Base-by-base conservation (phyloP, 2,888 invertebrate genomes). In the Eupithecia dodoneata region DNA sequence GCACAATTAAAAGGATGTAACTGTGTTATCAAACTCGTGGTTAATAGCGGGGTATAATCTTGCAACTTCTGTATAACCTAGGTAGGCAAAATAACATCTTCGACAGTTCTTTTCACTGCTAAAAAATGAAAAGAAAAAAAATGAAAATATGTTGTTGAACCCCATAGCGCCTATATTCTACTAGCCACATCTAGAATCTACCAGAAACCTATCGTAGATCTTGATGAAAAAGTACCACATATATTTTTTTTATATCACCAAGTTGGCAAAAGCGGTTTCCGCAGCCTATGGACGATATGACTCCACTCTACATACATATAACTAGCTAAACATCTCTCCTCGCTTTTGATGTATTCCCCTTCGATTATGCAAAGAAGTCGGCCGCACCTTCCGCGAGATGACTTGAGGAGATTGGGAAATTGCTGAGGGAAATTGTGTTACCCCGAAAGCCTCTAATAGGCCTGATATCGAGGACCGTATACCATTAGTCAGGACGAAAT, bases 291-390 rank as follows among this genome's bases (percentile, higher is more conserved):
- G n/a, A n/a, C n/a, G n/a, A n/a, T n/a, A n/a, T n/a, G n/a, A n/a
- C 13, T 13, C 59, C 4, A 13, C 66, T 66, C 15, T 42, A 4
- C 15, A 55, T 45, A 18, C 41, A 30, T 47, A n/a, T 47, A 47
- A 30, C 47, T 70, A 9, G 18, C 7, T 12, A 12, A 12, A 70
- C 30, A 45, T 74, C 42, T 15, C 74, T 69, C 55, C 55, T 70
- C 47, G 47, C 44, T 12, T 45, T 79, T 80, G 80, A 81, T 79
- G 78, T 82, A 81, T 81, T 79, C 82, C 76, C 76, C 73, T 80
- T 81, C 77, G 80, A 81, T 81, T 82, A 82, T 81, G 82, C 76
- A 80, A 82, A 82, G 79, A 80, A 79, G 80, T 76, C 79, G 76
- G 78, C 77, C 59, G 73, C 74, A 76, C 70, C 73, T 76, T 77